Base-by-base conservation (phyloP, 2,113 vertebrate genomes). In the Scopus umbretta region DNA sequence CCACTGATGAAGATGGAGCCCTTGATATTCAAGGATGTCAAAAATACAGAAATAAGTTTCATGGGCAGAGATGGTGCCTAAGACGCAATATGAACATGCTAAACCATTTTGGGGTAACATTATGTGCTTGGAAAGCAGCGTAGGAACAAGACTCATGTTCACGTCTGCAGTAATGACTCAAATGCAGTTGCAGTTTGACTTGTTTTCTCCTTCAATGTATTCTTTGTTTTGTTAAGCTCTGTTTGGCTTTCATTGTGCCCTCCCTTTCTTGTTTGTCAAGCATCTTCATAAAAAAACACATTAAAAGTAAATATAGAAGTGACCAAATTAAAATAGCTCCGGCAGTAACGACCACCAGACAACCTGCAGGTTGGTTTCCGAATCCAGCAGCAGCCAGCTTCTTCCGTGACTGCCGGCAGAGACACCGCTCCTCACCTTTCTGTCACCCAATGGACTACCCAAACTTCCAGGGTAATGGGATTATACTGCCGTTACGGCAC, bases 151-250 rank as follows among this genome's bases (percentile, higher is more conserved):
- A 53, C 18, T 72, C 30, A 20, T 66, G 87, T 79, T 66, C 47
- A n/a, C 5, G 32, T 74, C 87, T 78, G 62, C 82, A 20, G 43
- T 40, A 55, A 72, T 88, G 83, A 87, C 88, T 91, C 92, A 90
- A 90, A 80, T 21, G 68, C 82, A 29, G 87, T 92, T 94, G 96
- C 80, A 56, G 80, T 89, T 92, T 88, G 90, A 90, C 81, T 93
- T 81, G 90, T 96, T 94, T 76, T 58, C 73, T 55, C 34, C 68
- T 90, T 95, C 82, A 80, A 29, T 88, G 86, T 93, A 45, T 43
- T 83, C 96, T 96, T 96, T 97, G 94, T 96, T 89, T 84, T 50
- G 50, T 72, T 90, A 90, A 95, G 91, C 87, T 66, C 85, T 91
- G 73, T 72, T 95, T 96, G 63, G 36, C 87, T 92, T 93, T 71